These are phyloP conservation scores for Thymelicus lineola DNA, from an alignment of 2,888 invertebrate genomes.

Conservation along the genomic window DNA sequence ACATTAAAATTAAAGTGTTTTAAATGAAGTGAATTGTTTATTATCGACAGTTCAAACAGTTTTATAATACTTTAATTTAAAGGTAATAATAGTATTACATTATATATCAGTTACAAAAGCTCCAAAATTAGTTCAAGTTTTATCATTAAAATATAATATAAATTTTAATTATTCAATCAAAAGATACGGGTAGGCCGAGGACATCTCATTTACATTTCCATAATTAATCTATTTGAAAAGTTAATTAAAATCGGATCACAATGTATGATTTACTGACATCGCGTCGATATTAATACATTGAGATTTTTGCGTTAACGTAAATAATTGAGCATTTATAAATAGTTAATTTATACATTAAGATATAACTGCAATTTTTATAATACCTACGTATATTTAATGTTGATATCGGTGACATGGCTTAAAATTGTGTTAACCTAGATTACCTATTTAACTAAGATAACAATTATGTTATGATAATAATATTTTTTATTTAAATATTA, in stretches of 20 bases:
- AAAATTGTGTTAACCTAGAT: too few species aligned
- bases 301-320: not conserved
- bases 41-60: too few species aligned
- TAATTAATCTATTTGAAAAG: conserved; percentile 28
- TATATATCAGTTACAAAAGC: not conserved
- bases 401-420: too few species aligned
- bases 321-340: not conserved
- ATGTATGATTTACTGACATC: conserved; percentile 15
- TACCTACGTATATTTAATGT: too few species aligned
- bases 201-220: conserved; percentile 41
- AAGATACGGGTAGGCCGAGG: conserved; percentile 37
- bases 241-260: conserved; percentile 35
- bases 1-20: too few species aligned
- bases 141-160: conserved; percentile 27
- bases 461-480: too few species aligned
- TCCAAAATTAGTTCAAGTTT: not conserved
- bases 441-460: too few species aligned
- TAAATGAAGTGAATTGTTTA: too few species aligned
- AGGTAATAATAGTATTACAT: not conserved
- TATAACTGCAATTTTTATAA: too few species aligned
- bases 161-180: conserved; percentile 38
- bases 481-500: too few species aligned
- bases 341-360: not conserved
- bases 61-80: too few species aligned
- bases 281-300: conserved; percentile 3